Conservation (phyloP, 2,888 invertebrate genomes). For the Idaea straminata region DNA sequence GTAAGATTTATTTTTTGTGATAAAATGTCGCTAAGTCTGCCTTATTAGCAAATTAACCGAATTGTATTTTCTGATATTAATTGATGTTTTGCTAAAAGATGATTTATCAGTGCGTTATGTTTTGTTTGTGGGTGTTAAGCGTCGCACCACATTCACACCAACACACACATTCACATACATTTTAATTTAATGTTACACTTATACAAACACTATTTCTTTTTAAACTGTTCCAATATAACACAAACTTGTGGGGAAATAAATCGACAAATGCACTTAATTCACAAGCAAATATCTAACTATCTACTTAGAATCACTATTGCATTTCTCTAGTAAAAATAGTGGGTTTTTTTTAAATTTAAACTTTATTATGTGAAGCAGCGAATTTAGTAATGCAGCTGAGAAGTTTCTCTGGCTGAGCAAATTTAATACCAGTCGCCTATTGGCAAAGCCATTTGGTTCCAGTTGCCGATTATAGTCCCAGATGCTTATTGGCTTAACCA, state of each 20-base stretch:
- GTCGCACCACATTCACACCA: constrained; percentile 31
- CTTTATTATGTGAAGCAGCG: neutral
- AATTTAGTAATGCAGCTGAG: no score
- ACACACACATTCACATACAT: constrained; percentile 16
- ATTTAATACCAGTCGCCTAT: neutral
- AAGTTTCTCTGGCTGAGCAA: neutral
- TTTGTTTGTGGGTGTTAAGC: constrained; percentile 45
- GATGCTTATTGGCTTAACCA: no score
- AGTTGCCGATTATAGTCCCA: no score
- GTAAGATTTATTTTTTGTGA: neutral
- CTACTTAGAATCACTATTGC: neutral
- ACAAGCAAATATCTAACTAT: neutral
- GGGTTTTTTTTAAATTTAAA: neutral
- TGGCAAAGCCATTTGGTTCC: no score
- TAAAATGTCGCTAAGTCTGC: neutral
- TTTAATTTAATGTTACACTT: constrained; percentile 29
- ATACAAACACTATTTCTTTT: constrained; percentile 38
- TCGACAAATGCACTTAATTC: constrained; percentile 9
- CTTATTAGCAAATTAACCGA: neutral
- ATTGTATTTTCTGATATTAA: constrained; percentile 69
- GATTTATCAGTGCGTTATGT: constrained; percentile 73
- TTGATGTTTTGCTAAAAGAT: constrained; percentile 78
- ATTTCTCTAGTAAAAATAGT: neutral
- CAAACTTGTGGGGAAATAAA: neutral
- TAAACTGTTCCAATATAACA: constrained; percentile 37